phyloP scores from a whole-genome alignment of 2,113 vertebrate genomes.

The Antechinus stuartii region DNA sequence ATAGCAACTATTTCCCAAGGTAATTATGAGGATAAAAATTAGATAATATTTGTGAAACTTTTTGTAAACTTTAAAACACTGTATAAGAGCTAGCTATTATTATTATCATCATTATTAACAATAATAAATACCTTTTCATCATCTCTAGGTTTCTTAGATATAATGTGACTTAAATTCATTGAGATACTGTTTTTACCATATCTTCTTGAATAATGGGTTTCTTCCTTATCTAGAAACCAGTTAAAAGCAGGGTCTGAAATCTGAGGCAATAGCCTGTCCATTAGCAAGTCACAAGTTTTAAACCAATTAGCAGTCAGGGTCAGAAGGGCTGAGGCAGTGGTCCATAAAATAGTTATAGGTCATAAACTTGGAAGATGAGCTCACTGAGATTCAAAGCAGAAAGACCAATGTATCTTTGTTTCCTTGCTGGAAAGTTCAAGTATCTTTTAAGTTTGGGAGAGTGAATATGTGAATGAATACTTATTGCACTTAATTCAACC shows the following conservation, averaged over 20 bases:
- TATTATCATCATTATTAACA: neutral
- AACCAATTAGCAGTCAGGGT: neutral
- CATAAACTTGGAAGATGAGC: neutral
- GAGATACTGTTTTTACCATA: neutral
- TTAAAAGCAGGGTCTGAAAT: neutral
- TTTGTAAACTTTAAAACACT: neutral
- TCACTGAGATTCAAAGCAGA: neutral
- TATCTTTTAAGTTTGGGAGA: neutral
- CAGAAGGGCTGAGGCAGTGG: neutral
- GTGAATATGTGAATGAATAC: neutral
- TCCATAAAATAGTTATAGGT: neutral
- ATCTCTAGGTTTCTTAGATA: neutral
- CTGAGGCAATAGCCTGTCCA: neutral
- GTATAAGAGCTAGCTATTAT: neutral
- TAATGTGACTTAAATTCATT: neutral
- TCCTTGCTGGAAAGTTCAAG: neutral
- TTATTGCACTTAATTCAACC: neutral
- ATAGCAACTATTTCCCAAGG: neutral
- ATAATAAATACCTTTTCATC: neutral
- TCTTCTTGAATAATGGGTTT: neutral
- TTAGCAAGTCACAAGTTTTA: neutral
- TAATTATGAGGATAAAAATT: neutral
- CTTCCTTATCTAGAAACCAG: neutral
- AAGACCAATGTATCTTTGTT: neutral
- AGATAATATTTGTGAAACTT: neutral